Evolutionary conservation across 1,140 invertebrate species (phyloP), one percentile per base, ranked within the genome.

Genomic region (Zaprionus capensis): DNA sequence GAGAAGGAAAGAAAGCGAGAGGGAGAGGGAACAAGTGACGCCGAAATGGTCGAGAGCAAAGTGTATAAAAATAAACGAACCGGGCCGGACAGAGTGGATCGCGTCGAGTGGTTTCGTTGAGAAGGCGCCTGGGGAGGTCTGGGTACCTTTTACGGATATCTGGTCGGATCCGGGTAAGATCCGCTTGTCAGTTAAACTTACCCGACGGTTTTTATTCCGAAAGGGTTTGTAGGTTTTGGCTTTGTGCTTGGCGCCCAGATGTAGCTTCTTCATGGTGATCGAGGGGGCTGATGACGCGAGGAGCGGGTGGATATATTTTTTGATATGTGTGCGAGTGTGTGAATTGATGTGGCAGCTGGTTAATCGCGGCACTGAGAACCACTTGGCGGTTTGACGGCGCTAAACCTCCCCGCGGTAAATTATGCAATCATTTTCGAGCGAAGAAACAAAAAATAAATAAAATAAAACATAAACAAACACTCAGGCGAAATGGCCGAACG

Each of bases 41-140:
- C 38, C 72, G 46, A 80, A 76, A 80, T 76, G 76, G 17, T 71
- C 49, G 66, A 82, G 82, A 87, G 74, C 78, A 73, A 46, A 90
- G 81, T 84, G 85, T 82, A 81, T 88, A 88, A 88, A 88, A 88
- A 88, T 88, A 88, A 90, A 82, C 84, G 55, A 74, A 88, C 57
- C 70, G 72, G 77, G 77, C 71, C 84, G 72, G 68, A 74, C 71
- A 51, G 66, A 61, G 75, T 56, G 70, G 31, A 28, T 12, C n/a
- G 36, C 17, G 11, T 20, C 5, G 70, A 62, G 70, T 56, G 75
- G n/a, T 44, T 17, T 44, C n/a, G 41, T 9, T 7, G 3, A 44
- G 22, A 31, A 12, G 24, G 36, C 24, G 14, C n/a, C 5, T 5
- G 31, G 36, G 59, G 46, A 46, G 24, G 24, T 15, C 24, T 24